Base-by-base conservation (phyloP, 2,888 invertebrate species). In the Eumacrocentrus americanus region DNA sequence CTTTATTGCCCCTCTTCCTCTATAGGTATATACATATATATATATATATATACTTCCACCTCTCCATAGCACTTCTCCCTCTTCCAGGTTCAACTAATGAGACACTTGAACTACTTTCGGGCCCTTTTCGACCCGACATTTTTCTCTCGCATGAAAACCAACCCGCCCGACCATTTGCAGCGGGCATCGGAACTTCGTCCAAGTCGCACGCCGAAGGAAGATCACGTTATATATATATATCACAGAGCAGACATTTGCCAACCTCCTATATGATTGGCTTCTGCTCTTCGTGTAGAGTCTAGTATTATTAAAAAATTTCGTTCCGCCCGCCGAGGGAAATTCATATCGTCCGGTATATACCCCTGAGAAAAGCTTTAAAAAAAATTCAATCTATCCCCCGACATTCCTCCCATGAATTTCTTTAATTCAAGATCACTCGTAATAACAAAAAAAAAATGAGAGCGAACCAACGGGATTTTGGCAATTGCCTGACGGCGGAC, bases 31-130 rank as follows among this genome's bases (percentile, higher is more conserved):
- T 35, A 52, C 44, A 44, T 35, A 54, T 37, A 14, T 18, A 18
- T 50, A 25, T 50, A 18, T 9, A 12, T 53, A 42, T 25, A 40
- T 44, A 14, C 16, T 44, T 9, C 16, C 18, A 11, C 20, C 16
- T 54, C 29, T 37, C 38, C 14, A 22, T 18, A 37, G 35, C 37
- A 37, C 38, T 40, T 25, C 20, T 38, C 40, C 18, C 48, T 47
- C 35, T 44, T 23, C 55, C 46, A 38, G 48, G 40, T 52, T 52
- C 46, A 52, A 57, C 57, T 61, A 58, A 68, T 68, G 65, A 67
- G 64, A 67, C 66, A 66, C 67, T 67, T 67, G 67, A 67, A 67
- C 67, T 67, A 67, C 67, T 67, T 67, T 63, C 61, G 53, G 52
- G 51, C 56, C 48, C 12, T 55, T 20, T 53, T 58, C 42, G 54